Evolutionary conservation across 2,888 invertebrate species (phyloP), one percentile per base, ranked within the genome.

Genomic region (Strigamia crassipes): DNA sequence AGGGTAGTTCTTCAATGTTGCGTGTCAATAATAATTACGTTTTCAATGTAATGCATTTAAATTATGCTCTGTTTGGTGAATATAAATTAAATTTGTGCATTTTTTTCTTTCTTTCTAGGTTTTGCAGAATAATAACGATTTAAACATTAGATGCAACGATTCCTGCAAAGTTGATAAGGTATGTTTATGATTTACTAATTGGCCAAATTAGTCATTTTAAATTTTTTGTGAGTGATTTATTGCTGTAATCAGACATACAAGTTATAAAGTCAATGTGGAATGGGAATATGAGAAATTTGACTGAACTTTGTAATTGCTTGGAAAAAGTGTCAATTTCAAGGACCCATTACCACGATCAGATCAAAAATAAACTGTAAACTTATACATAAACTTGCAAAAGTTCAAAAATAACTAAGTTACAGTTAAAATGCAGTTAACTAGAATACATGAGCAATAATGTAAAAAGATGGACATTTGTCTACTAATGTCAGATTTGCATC

Each of bases 81-180:
- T 73, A 13, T 73, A 79, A 41, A n/a, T 79, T 23, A 41, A 38
- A 77, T 56, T 80, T 27, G 73, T 51, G 4, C 80, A 31, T 80
- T 80, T 80, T 42, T 46, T 56, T 31, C 21, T 34, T 31, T 51
- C 27, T 34, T 56, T 56, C 1, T 41, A 81, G 81, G 81, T 41
- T 61, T 34, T 66, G 73, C 73, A 81, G 66, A 81, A 84, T 27
- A 83, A 84, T 42, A 83, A 84, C 34, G 84, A 83, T 90, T 90
- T 83, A 85, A 92, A 92, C 86, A 91, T 92, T 81, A 92, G 91
- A 84, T 93, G 93, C 86, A 92, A 92, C 46, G 90, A 91, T 56
- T 91, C 92, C 83, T 93, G 93, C 89, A 92, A 92, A 87, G 90
- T 92, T 83, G 91, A 92, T 87, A 93, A 93, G 91, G 93, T 93